These are phyloP conservation scores for Microctonus aethiopoides DNA, from an alignment of 2,888 invertebrate genomes.

Conservation along the genomic window DNA sequence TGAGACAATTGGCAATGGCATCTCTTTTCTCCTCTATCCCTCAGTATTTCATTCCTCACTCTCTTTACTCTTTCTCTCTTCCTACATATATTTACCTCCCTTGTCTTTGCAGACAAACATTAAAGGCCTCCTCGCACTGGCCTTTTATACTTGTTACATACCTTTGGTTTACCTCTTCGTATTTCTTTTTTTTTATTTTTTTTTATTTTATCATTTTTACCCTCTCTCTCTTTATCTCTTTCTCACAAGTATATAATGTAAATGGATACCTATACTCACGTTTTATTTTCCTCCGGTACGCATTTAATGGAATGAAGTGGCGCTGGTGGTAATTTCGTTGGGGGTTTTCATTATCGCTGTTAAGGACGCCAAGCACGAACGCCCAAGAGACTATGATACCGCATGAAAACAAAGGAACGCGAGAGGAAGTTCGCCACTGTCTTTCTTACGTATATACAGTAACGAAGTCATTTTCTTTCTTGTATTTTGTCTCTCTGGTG, in stretches of 20 bases:
- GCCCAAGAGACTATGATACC: background rate
- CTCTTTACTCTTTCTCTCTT: constrained; percentile 17
- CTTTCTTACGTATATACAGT: background rate
- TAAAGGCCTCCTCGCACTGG: background rate
- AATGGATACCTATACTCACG: constrained; percentile 36
- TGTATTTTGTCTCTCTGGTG: too few relatives aligned
- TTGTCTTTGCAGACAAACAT: background rate
- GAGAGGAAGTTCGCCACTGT: background rate
- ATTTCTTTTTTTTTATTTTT: background rate
- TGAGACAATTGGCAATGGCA: constrained; percentile 25
- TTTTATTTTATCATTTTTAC: background rate
- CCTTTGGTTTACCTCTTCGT: background rate
- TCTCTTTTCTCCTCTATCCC: background rate
- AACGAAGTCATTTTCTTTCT: too few relatives aligned
- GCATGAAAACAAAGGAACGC: background rate
- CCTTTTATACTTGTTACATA: background rate
- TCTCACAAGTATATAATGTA: constrained; percentile 38
- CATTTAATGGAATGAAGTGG: constrained; percentile 45
- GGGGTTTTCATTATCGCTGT: constrained; percentile 42
- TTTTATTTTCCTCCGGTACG: constrained; percentile 36
- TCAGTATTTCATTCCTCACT: constrained; percentile 6
- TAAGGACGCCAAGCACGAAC: constrained; percentile 7
- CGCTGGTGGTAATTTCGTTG: constrained; percentile 40
- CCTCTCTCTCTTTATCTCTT: constrained; percentile 9
- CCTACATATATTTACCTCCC: background rate